These are phyloP conservation scores for Amphiura filiformis DNA, from an alignment of 35 echinoderm and acorn worm genomes.

Conservation along the genomic window DNA sequence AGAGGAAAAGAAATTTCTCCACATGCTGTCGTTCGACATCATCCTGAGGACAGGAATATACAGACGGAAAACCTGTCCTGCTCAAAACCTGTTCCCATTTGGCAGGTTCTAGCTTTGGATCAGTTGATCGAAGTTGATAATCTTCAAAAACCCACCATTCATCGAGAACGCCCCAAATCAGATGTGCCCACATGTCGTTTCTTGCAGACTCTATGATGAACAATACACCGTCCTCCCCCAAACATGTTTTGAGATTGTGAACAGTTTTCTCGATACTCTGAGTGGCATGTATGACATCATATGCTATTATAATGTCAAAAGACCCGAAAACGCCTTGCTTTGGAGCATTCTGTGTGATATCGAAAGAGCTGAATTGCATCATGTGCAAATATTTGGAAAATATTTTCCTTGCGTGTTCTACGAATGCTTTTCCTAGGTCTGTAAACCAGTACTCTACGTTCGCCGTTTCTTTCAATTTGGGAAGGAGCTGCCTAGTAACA, in stretches of 20 bases:
- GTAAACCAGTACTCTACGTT: not conserved
- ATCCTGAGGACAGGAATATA: constrained; percentile 20
- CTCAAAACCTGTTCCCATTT: constrained; percentile 10
- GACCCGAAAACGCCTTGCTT: constrained; percentile 4
- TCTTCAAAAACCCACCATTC: constrained; percentile 16
- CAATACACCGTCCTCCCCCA: not conserved
- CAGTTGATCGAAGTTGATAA: not conserved
- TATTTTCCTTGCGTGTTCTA: not conserved
- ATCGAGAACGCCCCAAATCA: constrained; percentile 5
- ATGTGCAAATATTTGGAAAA: not conserved
- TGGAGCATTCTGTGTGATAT: not conserved
- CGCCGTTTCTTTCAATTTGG: not conserved
- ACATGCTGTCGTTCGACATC: not conserved
- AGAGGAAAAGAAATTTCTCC: not conserved
- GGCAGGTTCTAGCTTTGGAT: constrained; percentile 9
- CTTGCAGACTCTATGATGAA: not conserved
- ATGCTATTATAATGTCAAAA: constrained; percentile 9
- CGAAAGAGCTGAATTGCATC: not conserved
- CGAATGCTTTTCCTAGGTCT: constrained; percentile 1
- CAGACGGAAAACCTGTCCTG: not conserved
- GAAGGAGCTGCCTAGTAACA: not conserved
- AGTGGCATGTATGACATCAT: constrained; percentile 15
- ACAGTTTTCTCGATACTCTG: not conserved
- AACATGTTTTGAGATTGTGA: constrained; percentile 1
- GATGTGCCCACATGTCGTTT: constrained; percentile 6